These are phyloP conservation scores for Halocaridina rubra DNA, from an alignment of 2,888 invertebrate genomes.

Conservation along the genomic window DNA sequence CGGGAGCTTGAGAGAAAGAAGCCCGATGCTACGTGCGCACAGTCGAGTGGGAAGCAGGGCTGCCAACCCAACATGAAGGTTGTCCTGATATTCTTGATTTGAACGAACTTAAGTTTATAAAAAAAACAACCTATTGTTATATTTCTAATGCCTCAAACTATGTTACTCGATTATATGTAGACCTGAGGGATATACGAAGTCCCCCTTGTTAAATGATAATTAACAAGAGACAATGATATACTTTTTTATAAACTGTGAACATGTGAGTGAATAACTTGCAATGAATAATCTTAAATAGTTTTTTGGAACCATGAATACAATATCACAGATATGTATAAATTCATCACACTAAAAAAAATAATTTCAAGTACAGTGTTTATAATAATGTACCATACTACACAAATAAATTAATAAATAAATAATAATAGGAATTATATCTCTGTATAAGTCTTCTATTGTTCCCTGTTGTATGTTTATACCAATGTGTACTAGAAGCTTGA, in stretches of 20 bases:
- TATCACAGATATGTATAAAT: neutral
- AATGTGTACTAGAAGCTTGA: conserved; percentile 7
- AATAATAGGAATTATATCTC: too few relatives aligned
- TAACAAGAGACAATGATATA: neutral
- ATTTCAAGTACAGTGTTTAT: neutral
- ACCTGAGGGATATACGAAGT: neutral
- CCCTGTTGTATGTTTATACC: conserved; percentile 15
- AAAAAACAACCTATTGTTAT: too few relatives aligned
- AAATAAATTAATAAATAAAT: too few relatives aligned
- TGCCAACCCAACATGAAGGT: too few relatives aligned
- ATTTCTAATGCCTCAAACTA: neutral
- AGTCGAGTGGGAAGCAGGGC: too few relatives aligned
- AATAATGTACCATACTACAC: neutral
- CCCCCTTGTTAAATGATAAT: neutral
- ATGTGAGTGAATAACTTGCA: neutral
- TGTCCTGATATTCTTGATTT: too few relatives aligned
- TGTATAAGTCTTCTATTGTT: conserved; percentile 13
- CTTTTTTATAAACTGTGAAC: neutral
- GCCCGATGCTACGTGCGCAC: too few relatives aligned
- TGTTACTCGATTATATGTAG: neutral
- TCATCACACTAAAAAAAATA: neutral
- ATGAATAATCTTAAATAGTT: neutral
- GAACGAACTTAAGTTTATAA: too few relatives aligned
- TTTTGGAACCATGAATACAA: neutral
- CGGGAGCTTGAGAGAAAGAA: too few relatives aligned